Evolutionary conservation across 2,113 vertebrate species (phyloP), one percentile per base, ranked within the genome.

Genomic region (Hyla sarda): DNA sequence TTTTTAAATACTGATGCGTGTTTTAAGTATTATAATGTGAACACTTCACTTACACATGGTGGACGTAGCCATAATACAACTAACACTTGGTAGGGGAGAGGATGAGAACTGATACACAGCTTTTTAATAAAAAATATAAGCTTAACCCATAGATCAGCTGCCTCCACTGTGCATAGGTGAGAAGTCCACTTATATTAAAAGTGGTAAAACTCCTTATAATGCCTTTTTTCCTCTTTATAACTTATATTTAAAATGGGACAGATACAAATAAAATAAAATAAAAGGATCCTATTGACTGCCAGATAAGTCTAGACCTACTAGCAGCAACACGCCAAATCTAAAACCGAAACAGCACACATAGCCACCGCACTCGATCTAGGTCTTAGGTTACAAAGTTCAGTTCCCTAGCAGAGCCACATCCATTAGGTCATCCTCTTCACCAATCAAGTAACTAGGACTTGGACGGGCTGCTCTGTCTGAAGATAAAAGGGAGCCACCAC

Each of bases 401-500:
- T 98, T 97, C 77, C 98, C 97, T 81, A 97, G 98, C 0, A 99
- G 92, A 82, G 97, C 98, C 12, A 97, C 97, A 92, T 99, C 97
- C 97, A 99, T 99, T 87, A 99, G 97, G 2, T 99, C 98, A 6
- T 99, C 97, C 37, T 99, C 98, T 52, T 99, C 98, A 41, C 97
- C 97, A 1, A 97, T 96, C 72, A 98, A 93, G 80, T 96, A 99
- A 87, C 97, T 94, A 0, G 98, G 98, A 90, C 97, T 98, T 1
- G 96, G 93, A 23, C 97, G 94, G 62, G 96, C 94, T 0, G 95
- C 93, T 14, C 98, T 96, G 75, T 99, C 98, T 0, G 97, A 92
- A 2, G 94, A 87, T n/a, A 98, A 92, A 71, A 95, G 90, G 0
- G 94, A 60, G 7, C 91, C 92, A 90, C 92, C 91, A 0, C 90